These are phyloP conservation scores for Tragelaphus buxtoni DNA, from an alignment of 2,113 vertebrate genomes.

Conservation along the genomic window DNA sequence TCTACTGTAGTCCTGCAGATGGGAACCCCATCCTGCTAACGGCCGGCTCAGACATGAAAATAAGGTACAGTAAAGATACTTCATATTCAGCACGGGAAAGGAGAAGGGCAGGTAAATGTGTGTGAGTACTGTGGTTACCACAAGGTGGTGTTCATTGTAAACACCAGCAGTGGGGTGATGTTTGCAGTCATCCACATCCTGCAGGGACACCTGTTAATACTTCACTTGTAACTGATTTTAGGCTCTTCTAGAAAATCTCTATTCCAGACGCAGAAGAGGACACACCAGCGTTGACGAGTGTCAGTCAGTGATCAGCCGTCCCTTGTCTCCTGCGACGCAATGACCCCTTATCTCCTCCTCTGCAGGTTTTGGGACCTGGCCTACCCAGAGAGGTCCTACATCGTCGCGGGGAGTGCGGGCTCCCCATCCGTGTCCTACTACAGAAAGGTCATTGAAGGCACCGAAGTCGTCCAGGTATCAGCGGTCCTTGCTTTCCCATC, in stretches of 20 bases:
- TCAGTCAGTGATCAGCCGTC: not conserved
- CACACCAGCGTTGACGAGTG: not conserved
- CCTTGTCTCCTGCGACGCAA: not conserved
- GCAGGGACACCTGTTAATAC: not conserved
- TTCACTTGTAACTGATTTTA: not conserved
- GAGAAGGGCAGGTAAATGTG: not conserved
- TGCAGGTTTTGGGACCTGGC: constrained; percentile 97
- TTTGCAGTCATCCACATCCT: not conserved
- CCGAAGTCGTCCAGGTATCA: constrained; percentile 95
- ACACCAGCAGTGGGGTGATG: not conserved
- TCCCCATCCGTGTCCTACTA: constrained; percentile 95
- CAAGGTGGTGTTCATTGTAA: too few relatives aligned
- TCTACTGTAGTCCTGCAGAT: constrained; percentile 98
- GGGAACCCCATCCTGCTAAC: constrained; percentile 97
- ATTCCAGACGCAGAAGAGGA: not conserved
- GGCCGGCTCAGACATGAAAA: constrained; percentile 77
- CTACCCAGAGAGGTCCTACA: constrained; percentile 95
- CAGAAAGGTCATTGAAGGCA: constrained; percentile 97
- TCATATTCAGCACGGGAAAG: not conserved
- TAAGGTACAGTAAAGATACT: constrained; percentile 86
- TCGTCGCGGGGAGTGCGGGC: constrained; percentile 90
- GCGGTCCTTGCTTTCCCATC: not conserved
- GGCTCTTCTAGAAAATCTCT: not conserved
- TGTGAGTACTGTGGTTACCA: not conserved
- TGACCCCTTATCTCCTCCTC: not conserved